These are phyloP conservation scores for Picus viridis DNA, from an alignment of 2,797 vertebrate species.

Conservation along the genomic window DNA sequence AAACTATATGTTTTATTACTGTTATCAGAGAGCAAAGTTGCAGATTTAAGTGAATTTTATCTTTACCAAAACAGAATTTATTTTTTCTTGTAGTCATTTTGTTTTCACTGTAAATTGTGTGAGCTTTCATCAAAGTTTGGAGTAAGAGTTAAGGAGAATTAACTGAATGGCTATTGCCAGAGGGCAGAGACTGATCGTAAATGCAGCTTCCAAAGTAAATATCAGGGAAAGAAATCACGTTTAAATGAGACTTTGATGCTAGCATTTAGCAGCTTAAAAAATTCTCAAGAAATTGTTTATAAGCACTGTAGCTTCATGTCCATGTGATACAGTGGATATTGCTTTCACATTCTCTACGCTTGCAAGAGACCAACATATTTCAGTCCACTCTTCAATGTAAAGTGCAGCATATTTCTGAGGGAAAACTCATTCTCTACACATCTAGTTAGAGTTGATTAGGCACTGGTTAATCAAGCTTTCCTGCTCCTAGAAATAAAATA, in stretches of 20 bases:
- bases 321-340: not conserved
- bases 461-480: not conserved
- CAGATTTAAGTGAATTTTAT: conserved; percentile 10
- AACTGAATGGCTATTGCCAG: not conserved
- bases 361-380: not conserved
- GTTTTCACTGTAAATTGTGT: not conserved
- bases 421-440: not conserved
- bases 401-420: not conserved
- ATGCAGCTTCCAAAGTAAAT: not conserved
- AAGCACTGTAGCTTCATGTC: not conserved
- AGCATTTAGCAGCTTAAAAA: not conserved
- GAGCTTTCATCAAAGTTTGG: not conserved
- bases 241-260: not conserved
- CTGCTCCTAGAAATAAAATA: not conserved
- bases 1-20: not conserved
- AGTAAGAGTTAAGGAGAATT: not conserved
- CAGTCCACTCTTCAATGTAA: not conserved
- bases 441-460: not conserved
- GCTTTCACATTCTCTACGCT: not conserved
- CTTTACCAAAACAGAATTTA: not conserved
- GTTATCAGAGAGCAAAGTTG: not conserved
- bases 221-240: not conserved
- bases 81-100: not conserved
- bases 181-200: not conserved
- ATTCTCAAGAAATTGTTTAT: not conserved